Conservation (phyloP, 2,888 invertebrate genomes). For the Sisyra terminalis region DNA sequence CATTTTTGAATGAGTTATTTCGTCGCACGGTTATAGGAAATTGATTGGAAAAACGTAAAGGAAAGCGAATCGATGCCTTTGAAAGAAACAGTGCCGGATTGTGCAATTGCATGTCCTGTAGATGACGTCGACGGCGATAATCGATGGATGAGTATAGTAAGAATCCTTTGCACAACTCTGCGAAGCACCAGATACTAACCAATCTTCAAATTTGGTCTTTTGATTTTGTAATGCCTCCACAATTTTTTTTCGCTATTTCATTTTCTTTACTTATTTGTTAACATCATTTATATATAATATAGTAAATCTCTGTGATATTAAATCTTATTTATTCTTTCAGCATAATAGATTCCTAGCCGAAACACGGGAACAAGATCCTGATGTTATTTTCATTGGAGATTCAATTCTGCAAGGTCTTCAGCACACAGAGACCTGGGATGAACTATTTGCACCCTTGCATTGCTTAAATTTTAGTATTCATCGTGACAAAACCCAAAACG, state of each 20-base stretch:
- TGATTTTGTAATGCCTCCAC: too few species aligned
- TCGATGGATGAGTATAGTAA: conserved; percentile 68
- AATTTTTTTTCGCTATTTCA: too few species aligned
- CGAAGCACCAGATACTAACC: too few species aligned
- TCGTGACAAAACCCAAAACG: conserved; percentile 74
- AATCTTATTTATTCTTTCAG: conserved; percentile 32
- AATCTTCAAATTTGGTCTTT: too few species aligned
- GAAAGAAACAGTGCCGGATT: conserved; percentile 17
- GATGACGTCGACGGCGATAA: conserved; percentile 71
- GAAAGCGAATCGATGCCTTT: too few species aligned
- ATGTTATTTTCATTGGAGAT: conserved; percentile 83
- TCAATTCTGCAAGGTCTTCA: conserved; percentile 69
- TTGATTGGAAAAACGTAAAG: too few species aligned
- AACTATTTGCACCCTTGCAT: conserved; percentile 81
- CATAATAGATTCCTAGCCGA: conserved; percentile 74
- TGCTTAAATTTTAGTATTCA: conserved; percentile 84
- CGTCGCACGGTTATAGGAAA: too few species aligned
- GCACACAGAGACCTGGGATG: conserved; percentile 76
- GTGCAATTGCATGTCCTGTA: conserved; percentile 50
- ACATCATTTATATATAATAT: conserved; percentile 6
- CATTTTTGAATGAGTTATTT: too few species aligned
- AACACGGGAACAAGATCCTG: conserved; percentile 79
- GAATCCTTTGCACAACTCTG: conserved; percentile 10
- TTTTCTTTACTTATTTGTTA: too few species aligned
- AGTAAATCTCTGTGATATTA: background rate